A percentile compares a stretch with the other conserved stretches of the same genome.
Conservation (phyloP, 2,888 invertebrate species). For the Gnatocerus cornutus region DNA sequence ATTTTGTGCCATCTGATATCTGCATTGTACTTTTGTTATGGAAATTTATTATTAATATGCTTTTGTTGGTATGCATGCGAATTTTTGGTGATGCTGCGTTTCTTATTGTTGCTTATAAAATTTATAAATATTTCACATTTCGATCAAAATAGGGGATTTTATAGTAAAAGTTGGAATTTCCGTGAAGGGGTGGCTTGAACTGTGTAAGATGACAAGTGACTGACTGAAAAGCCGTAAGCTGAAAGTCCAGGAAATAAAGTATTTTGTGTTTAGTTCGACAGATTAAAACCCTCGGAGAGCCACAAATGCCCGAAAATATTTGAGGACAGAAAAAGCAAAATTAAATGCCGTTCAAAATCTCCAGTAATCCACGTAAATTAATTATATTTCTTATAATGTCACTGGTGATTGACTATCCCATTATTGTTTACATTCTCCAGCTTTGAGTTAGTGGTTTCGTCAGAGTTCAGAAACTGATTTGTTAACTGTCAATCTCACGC, state of each 20-base stretch:
- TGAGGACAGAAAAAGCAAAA: too few species aligned
- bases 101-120: background rate
- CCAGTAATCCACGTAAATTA: too few species aligned
- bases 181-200: conserved; percentile 10
- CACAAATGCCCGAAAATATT: too few species aligned
- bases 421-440: conserved; percentile 21
- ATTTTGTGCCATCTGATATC: background rate
- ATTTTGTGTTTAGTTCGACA: conserved; percentile 9
- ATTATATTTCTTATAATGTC: too few species aligned
- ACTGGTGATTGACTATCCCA: background rate
- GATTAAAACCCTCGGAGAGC: too few species aligned
- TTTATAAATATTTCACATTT: conserved; percentile 17
- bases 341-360: too few species aligned
- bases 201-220: conserved; percentile 31
- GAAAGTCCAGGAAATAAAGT: conserved; percentile 17
- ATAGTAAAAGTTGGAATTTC: conserved; percentile 11
- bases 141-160: conserved; percentile 14
- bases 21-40: conserved; percentile 9
- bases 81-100: conserved; percentile 7
- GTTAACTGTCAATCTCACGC: conserved; percentile 29
- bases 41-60: conserved; percentile 6
- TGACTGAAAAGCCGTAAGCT: conserved; percentile 21
- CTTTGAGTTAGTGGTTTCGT: conserved; percentile 9
- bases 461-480: conserved; percentile 21
- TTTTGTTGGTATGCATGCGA: conserved; percentile 6